Conservation (phyloP, 2,113 vertebrate genomes). For the Salminus brasiliensis region DNA sequence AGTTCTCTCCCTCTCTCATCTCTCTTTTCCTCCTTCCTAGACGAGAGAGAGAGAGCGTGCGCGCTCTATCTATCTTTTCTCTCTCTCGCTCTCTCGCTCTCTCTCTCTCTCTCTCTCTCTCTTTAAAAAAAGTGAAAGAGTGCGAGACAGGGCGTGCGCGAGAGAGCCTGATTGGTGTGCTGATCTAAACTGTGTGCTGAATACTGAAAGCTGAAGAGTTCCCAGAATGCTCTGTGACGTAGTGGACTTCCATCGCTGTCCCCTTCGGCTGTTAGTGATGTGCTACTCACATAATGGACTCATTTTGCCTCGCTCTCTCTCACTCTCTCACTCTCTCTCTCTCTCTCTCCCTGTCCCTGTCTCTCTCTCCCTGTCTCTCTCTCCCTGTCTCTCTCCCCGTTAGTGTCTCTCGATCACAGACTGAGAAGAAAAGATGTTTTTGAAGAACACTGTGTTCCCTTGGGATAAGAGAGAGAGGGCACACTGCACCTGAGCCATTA, state of each 20-base stretch:
- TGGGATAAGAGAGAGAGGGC: not conserved
- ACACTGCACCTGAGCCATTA: not conserved
- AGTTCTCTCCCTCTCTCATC: too few relatives aligned
- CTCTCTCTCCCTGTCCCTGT: not conserved
- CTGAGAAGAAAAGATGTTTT: not conserved
- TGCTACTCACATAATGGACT: constrained; percentile 69
- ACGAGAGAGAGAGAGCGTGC: too few relatives aligned
- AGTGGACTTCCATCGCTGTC: constrained; percentile 11
- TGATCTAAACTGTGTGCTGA: too few relatives aligned
- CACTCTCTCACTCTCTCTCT: not conserved
- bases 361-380: not conserved
- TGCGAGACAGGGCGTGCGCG: too few relatives aligned
- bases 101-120: too few relatives aligned
- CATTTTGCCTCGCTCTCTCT: constrained; percentile 38
- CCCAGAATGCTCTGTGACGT: not conserved
- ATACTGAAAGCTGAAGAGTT: constrained; percentile 46
- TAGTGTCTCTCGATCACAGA: not conserved
- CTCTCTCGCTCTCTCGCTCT: too few relatives aligned
- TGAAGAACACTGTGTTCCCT: constrained; percentile 6
- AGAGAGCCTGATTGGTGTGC: constrained; percentile 55
- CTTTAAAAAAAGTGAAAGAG: too few relatives aligned
- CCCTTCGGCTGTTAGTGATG: constrained; percentile 51
- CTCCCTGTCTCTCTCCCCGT: not conserved
- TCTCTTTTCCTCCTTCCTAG: too few relatives aligned
- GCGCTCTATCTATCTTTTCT: too few relatives aligned